phyloP scores from a whole-genome alignment of 2,888 invertebrate species.

The Rugalucina vietnamica region DNA sequence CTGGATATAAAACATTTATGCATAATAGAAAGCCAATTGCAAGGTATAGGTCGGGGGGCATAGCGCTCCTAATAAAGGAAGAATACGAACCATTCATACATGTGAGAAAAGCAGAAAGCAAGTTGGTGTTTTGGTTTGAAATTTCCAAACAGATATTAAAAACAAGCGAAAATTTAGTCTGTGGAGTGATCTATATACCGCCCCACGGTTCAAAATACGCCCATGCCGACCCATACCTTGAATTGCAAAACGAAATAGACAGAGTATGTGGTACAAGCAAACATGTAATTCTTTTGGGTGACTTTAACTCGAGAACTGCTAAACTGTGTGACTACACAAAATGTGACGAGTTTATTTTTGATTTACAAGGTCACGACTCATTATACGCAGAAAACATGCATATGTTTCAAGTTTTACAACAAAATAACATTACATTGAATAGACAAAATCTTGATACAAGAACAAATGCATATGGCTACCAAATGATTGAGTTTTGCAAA shows the following conservation, averaged over 20 bases:
- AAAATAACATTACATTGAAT: not conserved
- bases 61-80: not conserved
- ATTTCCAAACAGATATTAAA: not conserved
- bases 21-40: not conserved
- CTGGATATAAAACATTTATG: not conserved
- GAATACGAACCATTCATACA: not conserved
- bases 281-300: not conserved
- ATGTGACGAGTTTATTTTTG: not conserved
- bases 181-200: constrained; percentile 13
- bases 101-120: not conserved
- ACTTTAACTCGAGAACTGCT: constrained; percentile 11
- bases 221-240: constrained; percentile 11
- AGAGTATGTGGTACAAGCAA: not conserved
- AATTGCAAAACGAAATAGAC: constrained; percentile 2
- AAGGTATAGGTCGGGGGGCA: constrained; percentile 8
- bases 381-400: not conserved
- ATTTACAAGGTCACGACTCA: not conserved
- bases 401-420: not conserved
- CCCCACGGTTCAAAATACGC: constrained; percentile 1
- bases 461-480: constrained; percentile 17
- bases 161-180: not conserved
- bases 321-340: not conserved
- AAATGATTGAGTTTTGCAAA: not conserved
- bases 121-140: not conserved
- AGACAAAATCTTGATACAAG: constrained; percentile 5